Conservation (phyloP, 2,888 invertebrate species). For the Spatulosminthurus flaviceps region DNA sequence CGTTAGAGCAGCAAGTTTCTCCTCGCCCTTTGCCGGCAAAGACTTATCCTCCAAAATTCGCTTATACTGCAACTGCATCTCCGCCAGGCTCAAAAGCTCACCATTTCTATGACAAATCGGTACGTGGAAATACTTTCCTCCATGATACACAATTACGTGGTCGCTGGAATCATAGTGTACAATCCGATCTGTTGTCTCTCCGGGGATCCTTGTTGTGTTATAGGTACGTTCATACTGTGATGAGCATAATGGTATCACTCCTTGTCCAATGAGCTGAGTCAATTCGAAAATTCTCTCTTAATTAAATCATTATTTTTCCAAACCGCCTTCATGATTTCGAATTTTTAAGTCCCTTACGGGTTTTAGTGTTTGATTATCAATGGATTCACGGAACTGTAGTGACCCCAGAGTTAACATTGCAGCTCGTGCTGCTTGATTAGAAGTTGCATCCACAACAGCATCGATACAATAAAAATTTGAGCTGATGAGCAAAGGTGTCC, state of each 20-base stretch:
- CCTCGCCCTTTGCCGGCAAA: neutral
- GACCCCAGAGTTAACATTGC: conserved; percentile 71
- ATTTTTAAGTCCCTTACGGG: no score
- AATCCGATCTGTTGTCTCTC: conserved; percentile 89
- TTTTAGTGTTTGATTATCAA: no score
- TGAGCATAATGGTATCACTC: conserved; percentile 93
- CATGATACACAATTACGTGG: conserved; percentile 25
- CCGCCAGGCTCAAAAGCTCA: neutral
- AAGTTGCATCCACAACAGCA: conserved; percentile 81
- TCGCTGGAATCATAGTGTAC: conserved; percentile 85
- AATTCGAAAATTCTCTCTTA: no score
- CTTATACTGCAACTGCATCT: neutral
- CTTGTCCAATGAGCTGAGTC: conserved; percentile 84
- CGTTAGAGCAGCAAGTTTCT: conserved; percentile 1
- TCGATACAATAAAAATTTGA: conserved; percentile 98
- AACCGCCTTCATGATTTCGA: no score
- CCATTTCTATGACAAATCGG: conserved; percentile 1
- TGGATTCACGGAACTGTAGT: no score
- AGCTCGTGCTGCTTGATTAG: conserved; percentile 85
- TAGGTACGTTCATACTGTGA: conserved; percentile 98
- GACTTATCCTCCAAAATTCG: neutral
- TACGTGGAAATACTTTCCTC: conserved; percentile 23
- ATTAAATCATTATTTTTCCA: no score
- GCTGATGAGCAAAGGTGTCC: conserved; percentile 97
- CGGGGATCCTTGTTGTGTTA: conserved; percentile 95